Base-by-base conservation (phyloP, 2,113 vertebrate genomes). In the Thamnaconus septentrionalis region DNA sequence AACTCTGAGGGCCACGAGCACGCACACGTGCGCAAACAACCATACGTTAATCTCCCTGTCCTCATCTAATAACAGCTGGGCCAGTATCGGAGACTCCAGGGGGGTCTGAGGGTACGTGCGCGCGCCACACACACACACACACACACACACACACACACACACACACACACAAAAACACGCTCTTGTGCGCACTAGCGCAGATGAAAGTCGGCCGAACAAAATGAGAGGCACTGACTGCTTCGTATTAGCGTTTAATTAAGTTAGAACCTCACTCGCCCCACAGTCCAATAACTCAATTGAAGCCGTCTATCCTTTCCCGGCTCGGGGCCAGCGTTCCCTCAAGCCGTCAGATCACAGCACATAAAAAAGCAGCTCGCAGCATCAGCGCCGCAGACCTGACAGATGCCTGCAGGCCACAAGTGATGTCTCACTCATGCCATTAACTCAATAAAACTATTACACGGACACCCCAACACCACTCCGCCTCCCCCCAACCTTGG, bases 221-320 rank as follows among this genome's bases (percentile, higher is more conserved):
- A 31, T 76, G 47, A 61, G 71, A 60, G 59, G 77, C 66, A 43
- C 68, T 66, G 87, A 89, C 91, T 93, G 92, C 90, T 92, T 92
- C 78, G 56, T 83, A 90, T 93, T 93, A 93, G 88, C 64, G 58
- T 89, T 85, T 91, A 91, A 92, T 92, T 80, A 86, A 88, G 88
- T 93, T 93, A 91, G 85, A 88, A 73, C 59, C 69, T 67, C 61
- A 58, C 63, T 66, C 50, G 52, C 60, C 68, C 74, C 7, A 5
- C 73, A 62, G 76, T 61, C 62, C 80, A 87, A 78, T 78, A 87
- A 85, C 75, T 85, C 85, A 85, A 82, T 80, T 89, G 86, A 90
- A 89, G 85, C 75, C 74, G 61, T 88, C 83, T 91, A 74, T 89
- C 83, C 85, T 89, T 88, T 88, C 87, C 85, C 59, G 66, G 81